These are phyloP conservation scores for Pteromalus puparum DNA, from an alignment of 1,140 invertebrate genomes.

Conservation along the genomic window DNA sequence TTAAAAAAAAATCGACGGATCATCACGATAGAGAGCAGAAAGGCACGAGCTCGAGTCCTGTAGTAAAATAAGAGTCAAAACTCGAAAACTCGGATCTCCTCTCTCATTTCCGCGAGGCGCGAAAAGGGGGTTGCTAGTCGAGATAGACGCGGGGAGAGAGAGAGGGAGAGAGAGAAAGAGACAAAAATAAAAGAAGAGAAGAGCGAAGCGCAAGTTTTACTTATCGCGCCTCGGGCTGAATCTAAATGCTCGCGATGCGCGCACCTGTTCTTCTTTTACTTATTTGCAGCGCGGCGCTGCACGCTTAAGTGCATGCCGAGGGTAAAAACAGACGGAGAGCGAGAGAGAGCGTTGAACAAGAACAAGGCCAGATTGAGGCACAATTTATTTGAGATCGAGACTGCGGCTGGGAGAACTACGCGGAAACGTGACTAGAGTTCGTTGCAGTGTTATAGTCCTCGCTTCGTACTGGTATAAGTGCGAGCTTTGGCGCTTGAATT, in stretches of 20 bases:
- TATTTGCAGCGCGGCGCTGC: conserved; percentile 17
- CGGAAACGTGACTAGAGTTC: conserved; percentile 37
- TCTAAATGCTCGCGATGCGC: conserved; percentile 47
- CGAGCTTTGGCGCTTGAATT: conserved; percentile 22
- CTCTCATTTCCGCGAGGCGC: neutral
- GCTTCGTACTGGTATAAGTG: neutral
- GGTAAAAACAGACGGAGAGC: conserved; percentile 42
- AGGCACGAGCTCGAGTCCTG: neutral
- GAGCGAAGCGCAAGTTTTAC: conserved; percentile 46
- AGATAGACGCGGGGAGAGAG: no score
- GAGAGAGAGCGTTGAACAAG: conserved; percentile 34
- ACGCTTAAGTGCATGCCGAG: conserved; percentile 15
- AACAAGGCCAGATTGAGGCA: conserved; percentile 50
- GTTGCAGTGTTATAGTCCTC: neutral
- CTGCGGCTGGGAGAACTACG: conserved; percentile 17
- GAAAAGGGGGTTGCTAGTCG: conserved; percentile 21
- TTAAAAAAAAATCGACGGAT: no score
- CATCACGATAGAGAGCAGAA: no score
- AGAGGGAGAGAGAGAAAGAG: neutral
- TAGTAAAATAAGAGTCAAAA: neutral
- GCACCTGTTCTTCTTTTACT: conserved; percentile 29
- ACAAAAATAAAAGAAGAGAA: conserved; percentile 14
- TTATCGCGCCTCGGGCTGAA: conserved; percentile 47
- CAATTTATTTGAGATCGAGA: conserved; percentile 51
- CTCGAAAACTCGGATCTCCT: conserved; percentile 28